Percentiles rank a stretch among this genome's conserved stretches.
These are phyloP conservation scores for Lepidurus couesii DNA, from an alignment of 1,140 invertebrate species.

Conservation along the genomic window DNA sequence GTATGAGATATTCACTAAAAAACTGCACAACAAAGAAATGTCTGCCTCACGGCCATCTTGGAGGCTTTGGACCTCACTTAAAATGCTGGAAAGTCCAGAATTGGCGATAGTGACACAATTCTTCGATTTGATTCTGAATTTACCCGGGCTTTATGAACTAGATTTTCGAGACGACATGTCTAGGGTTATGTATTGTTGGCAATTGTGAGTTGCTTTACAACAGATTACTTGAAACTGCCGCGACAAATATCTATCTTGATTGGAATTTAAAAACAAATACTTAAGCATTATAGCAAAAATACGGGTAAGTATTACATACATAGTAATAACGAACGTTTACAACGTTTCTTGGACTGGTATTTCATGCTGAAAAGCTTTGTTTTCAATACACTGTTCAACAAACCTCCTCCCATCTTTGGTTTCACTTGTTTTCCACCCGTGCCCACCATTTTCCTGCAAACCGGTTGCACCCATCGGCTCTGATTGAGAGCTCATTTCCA, in stretches of 20 bases:
- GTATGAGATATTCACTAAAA: background rate
- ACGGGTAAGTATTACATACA: too few relatives aligned
- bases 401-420: too few relatives aligned
- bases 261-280: too few relatives aligned
- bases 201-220: too few relatives aligned
- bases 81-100: background rate
- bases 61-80: background rate
- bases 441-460: background rate
- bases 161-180: background rate
- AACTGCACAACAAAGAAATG: conserved; percentile 15
- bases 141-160: background rate
- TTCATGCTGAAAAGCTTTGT: too few relatives aligned
- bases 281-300: too few relatives aligned
- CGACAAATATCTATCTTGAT: too few relatives aligned
- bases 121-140: background rate
- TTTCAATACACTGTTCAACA: too few relatives aligned
- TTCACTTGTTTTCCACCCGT: background rate
- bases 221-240: too few relatives aligned
- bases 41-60: conserved; percentile 20
- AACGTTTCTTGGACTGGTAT: too few relatives aligned
- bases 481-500: background rate
- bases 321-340: too few relatives aligned
- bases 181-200: background rate
- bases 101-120: background rate
- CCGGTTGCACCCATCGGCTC: background rate